Evolutionary conservation across 2,113 vertebrate species (phyloP), one percentile per base, ranked within the genome.

Genomic region (Penelope pileata): DNA sequence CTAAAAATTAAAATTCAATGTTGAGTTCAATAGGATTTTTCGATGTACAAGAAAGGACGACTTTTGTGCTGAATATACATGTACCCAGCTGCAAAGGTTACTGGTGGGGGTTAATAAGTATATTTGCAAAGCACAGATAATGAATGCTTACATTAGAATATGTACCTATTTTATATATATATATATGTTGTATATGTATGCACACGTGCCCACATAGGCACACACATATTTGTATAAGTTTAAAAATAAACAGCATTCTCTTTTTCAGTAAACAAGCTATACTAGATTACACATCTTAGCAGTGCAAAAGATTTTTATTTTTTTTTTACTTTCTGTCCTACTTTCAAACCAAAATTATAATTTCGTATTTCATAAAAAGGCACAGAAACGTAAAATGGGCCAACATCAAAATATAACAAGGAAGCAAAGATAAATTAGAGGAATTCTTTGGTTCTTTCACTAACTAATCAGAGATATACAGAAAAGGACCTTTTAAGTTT

Each of bases 401-500:
- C 91, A 97, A 98, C 96, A 98, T 98, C 96, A 98, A 97, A 98
- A 98, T 97, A 98, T 98, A 97, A 97, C 94, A 97, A 97, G 97
- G 96, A 96, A 97, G 96, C 97, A 96, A 97, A 96, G 97, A 97
- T 97, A 97, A 97, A 98, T 98, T 98, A 98, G 96, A 98, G 76
- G 97, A 98, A 97, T 97, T 97, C 97, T 97, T 98, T 98, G 97
- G 97, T 98, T 98, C 96, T 97, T 97, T 98, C 94, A 96, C 97
- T 98, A 97, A 97, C 98, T 98, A 98, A 98, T 98, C 97, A 98
- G 97, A 97, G 96, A 98, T 97, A 97, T 97, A 98, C 97, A 98
- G 98, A 97, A 98, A 98, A 97, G 91, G 95, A 98, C 97, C 98
- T 98, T 99, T 98, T 98, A 98, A 97, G 97, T 98, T 98, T 99